Evolutionary conservation across 1,140 invertebrate genomes (phyloP), one percentile per base, ranked within the genome.

Genomic region (Drosophila gunungcola): DNA sequence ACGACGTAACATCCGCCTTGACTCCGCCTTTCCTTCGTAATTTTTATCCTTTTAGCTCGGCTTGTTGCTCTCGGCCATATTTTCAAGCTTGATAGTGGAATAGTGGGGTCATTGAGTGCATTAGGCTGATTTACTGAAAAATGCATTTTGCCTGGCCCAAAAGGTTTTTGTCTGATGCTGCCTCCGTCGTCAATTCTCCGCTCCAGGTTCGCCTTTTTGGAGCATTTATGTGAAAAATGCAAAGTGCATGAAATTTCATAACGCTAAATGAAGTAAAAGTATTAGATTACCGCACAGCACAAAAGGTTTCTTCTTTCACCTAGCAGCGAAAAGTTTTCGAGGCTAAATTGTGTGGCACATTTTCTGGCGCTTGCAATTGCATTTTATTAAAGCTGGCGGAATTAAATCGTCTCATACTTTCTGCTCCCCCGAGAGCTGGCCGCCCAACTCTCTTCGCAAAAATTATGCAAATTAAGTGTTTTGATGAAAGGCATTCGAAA

Each of bases 391-490:
- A 86, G 83, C 79, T 77, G 67, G 56, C 67, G 75, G 83, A 86
- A 86, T 86, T 79, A 88, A 88, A 86, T 73, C 67, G 70, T 48
- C 42, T 45, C 43, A 51, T 42, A 51, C 46, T 70, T 78, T 57
- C 51, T 61, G 61, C 67, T 63, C 36, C 38, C 46, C 13, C 38
- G 43, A 21, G n/a, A 16, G 43, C 16, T 34, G 21, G 34, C 45
- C 41, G 46, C 16, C 53, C 36, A 39, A 48, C 70, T 62, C 78
- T 78, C 82, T 76, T 79, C 63, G 73, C 75, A 69, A 88, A 70
- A 86, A 86, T 86, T 86, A 86, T 86, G 83, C 79, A 86, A 86
- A 86, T 86, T 79, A 86, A 89, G 84, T 86, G 84, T 83, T 88
- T 73, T 83, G 84, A 88, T 86, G 83, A 86, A 89, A 86, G 78